Evolutionary conservation across 2,113 vertebrate genomes (phyloP).

Genomic region (Sceloporus undulatus): DNA sequence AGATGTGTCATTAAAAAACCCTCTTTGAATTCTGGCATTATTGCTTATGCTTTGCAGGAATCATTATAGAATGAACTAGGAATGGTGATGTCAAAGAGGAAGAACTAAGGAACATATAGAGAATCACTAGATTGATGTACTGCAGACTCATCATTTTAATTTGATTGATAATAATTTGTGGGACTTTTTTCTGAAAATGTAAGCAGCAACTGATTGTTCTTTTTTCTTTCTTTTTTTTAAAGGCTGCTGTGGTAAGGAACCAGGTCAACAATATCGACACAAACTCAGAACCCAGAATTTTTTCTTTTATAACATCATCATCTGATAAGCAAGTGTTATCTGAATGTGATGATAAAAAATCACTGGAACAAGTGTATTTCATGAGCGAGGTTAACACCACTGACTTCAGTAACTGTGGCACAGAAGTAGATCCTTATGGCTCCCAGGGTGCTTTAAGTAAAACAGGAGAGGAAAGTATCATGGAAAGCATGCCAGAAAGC

Average conservation of each 20-base stretch:
- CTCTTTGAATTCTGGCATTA: background rate
- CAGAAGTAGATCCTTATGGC: background rate
- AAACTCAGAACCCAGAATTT: conserved; percentile 57
- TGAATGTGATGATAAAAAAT: conserved; percentile 19
- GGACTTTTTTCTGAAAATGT: background rate
- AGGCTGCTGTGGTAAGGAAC: conserved; percentile 74
- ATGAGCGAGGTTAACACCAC: background rate
- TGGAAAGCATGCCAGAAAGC: conserved; percentile 33
- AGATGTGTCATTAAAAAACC: background rate
- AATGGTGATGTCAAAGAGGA: background rate
- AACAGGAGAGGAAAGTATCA: conserved; percentile 7
- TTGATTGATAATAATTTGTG: background rate
- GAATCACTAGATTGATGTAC: background rate
- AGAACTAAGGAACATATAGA: background rate
- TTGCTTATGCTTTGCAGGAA: background rate
- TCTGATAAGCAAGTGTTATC: background rate
- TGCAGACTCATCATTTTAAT: background rate
- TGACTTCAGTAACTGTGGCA: background rate
- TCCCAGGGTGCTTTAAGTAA: conserved; percentile 12
- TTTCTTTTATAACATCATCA: conserved; percentile 35
- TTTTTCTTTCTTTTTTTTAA: conserved; percentile 32
- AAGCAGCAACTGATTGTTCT: background rate
- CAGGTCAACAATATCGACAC: conserved; percentile 28
- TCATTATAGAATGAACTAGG: background rate
- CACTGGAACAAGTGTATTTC: conserved; percentile 41